phyloP scores from a whole-genome alignment of 1,140 invertebrate species.

The Archivesica marissinica region DNA sequence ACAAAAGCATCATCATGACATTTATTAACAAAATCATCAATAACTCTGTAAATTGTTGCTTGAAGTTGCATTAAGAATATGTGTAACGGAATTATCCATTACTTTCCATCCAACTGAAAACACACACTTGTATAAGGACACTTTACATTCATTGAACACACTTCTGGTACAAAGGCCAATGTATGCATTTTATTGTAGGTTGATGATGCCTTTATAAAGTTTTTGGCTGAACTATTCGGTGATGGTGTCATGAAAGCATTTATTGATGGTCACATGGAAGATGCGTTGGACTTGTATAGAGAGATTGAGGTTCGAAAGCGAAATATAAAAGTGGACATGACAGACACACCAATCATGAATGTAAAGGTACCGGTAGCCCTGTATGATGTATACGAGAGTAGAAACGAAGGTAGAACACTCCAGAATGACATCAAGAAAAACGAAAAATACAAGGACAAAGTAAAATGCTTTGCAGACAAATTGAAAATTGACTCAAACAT shows the following conservation, averaged over 20 bases:
- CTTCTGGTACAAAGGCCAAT: no score
- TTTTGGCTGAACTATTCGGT: conserved; percentile 38
- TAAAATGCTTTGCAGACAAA: conserved; percentile 36
- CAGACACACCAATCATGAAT: conserved; percentile 13
- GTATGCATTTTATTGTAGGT: no score
- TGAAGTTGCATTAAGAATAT: no score
- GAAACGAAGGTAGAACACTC: not conserved
- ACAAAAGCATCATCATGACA: no score
- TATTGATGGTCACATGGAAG: conserved; percentile 30
- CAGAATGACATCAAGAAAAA: conserved; percentile 17
- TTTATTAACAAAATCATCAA: no score
- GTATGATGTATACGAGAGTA: conserved; percentile 30
- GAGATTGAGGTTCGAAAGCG: conserved; percentile 60
- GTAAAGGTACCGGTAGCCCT: conserved; percentile 50
- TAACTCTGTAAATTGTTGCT: no score
- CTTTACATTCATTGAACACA: no score
- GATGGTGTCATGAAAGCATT: conserved; percentile 34
- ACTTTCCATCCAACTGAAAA: no score
- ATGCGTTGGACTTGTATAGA: conserved; percentile 45
- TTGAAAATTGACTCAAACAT: conserved; percentile 40
- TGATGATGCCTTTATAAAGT: conserved; percentile 42
- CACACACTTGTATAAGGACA: no score
- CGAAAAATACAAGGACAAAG: conserved; percentile 24
- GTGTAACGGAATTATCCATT: no score
- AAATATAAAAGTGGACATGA: conserved; percentile 27